phyloP scores from a whole-genome alignment of 2,113 vertebrate species.

The Tragelaphus strepsiceros region DNA sequence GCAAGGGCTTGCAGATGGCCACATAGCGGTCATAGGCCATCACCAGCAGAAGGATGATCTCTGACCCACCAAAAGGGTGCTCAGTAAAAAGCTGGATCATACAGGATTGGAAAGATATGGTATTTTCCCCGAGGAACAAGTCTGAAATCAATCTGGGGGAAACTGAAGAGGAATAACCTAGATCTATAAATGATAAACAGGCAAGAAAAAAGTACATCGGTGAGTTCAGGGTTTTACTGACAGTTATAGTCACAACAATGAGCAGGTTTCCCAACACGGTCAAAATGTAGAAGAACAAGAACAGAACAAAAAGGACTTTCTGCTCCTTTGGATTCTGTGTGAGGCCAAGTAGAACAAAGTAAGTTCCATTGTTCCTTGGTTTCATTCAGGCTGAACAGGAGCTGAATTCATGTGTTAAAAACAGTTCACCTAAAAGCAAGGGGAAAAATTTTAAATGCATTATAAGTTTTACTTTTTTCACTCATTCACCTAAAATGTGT shows the following conservation, averaged over 20 bases:
- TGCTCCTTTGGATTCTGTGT: constrained; percentile 1
- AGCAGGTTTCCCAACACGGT: constrained; percentile 15
- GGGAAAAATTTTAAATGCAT: no score
- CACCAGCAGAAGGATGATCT: constrained; percentile 39
- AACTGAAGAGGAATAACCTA: background rate
- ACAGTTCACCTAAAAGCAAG: background rate
- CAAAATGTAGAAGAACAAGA: background rate
- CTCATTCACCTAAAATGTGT: background rate
- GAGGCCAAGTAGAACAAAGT: constrained; percentile 56
- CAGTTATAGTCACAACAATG: background rate
- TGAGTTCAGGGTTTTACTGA: background rate
- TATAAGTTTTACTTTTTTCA: background rate
- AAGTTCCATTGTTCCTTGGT: constrained; percentile 48
- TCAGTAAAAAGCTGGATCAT: constrained; percentile 53
- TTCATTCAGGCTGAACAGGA: no score
- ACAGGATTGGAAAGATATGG: constrained; percentile 22
- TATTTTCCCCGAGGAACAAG: no score
- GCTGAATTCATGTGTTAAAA: background rate
- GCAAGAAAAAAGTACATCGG: constrained; percentile 45
- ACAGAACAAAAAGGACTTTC: background rate
- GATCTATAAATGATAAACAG: constrained; percentile 17
- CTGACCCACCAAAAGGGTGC: constrained; percentile 28
- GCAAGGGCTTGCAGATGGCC: constrained; percentile 63
- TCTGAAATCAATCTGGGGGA: background rate
- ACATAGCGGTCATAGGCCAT: constrained; percentile 63